These are phyloP conservation scores for Coluber constrictor DNA, from an alignment of 2,797 vertebrate genomes.

Conservation along the genomic window DNA sequence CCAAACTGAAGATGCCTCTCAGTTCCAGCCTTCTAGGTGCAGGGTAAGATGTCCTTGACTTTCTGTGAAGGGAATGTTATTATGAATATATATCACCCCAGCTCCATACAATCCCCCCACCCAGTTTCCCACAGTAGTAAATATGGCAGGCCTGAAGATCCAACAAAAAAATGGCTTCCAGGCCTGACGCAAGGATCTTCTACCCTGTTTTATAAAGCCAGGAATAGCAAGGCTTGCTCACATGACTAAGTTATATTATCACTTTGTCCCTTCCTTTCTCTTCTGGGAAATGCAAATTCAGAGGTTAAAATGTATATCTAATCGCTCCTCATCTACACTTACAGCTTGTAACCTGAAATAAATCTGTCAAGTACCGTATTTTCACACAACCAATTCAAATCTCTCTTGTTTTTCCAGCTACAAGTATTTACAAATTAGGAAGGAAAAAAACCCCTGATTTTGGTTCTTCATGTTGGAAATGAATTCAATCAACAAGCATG, in stretches of 20 bases:
- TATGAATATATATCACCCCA: too few species aligned
- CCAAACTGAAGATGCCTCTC: too few species aligned
- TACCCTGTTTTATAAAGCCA: neutral
- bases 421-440: neutral
- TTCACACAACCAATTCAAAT: neutral
- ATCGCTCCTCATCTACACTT: neutral
- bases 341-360: neutral
- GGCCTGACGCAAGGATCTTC: neutral
- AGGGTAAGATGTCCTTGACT: too few species aligned
- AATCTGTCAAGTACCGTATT: neutral
- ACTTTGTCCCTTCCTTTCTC: neutral
- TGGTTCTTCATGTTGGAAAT: neutral
- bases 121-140: too few species aligned
- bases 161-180: too few species aligned
- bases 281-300: neutral
- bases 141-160: too few species aligned
- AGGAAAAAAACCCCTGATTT: neutral
- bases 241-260: neutral
- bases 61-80: too few species aligned
- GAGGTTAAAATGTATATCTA: neutral
- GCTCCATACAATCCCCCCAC: too few species aligned
- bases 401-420: neutral
- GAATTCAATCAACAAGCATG: too few species aligned
- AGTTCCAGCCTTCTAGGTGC: too few species aligned
- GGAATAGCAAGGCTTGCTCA: neutral